Evolutionary conservation across 2,797 vertebrate genomes (phyloP), one percentile per base, ranked within the genome.

Genomic region (Channallabes apus): DNA sequence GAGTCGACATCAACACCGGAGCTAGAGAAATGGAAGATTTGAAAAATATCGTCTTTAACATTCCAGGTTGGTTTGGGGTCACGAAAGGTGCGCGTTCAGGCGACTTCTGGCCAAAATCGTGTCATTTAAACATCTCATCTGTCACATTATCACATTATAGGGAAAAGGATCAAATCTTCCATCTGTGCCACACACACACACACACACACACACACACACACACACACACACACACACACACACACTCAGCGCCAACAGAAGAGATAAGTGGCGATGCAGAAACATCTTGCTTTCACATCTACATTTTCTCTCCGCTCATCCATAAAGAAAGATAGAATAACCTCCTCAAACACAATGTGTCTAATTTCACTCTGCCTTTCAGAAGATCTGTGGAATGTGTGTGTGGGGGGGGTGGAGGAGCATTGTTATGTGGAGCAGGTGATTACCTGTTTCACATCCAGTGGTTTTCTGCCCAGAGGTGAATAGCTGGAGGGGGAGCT

Each of bases 391-490:
- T 24, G 54, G 3, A 72, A 64, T 56, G 46, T 51, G 11, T 51
- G 46, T 51, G 46, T 51, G 46, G 12, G 72, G 41, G 35, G 24
- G 38, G 29, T n/a, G 59, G 59, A 59, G 7, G 68, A 41, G 65
- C 62, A 56, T 82, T 83, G 82, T 83, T 79, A 77, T 88, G 84
- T 80, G 82, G 76, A 77, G 84, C 29, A 81, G 82, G 87, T 84
- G 82, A 88, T 88, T 88, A 86, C 84, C 41, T 64, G 46, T 51
- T 51, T 51, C 46, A 51, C 79, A 62, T 51, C 77, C 69, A 7
- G 4, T 77, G 62, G 69, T 88, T 77, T 86, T 82, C 69, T 88
- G 82, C 29, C 77, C 77, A n/a, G 64, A 72, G 78, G 87, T 86
- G 87, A 84, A 86, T 81, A 41, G 87, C 78, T 84, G 64, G 41